phyloP scores from a whole-genome alignment of 2,797 vertebrate species.

The Austrolebias charrua region DNA sequence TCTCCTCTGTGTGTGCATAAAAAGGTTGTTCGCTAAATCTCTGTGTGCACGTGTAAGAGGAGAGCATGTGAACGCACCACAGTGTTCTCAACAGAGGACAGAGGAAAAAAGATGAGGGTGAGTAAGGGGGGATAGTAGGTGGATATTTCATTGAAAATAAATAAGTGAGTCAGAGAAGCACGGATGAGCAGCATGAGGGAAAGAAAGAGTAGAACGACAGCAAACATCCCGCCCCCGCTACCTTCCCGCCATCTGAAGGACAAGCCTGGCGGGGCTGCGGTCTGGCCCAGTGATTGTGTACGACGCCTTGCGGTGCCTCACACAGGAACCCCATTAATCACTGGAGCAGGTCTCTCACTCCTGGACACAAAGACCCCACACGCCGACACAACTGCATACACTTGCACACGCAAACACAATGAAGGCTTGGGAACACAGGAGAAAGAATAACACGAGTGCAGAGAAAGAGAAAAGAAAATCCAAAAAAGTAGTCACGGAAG shows the following conservation, averaged over 20 bases:
- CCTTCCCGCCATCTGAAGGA: constrained; percentile 79
- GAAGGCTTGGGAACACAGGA: constrained; percentile 24
- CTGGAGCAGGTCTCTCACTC: constrained; percentile 77
- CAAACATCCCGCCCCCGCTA: constrained; percentile 26
- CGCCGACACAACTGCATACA: constrained; percentile 56
- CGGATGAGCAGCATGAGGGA: constrained; percentile 64
- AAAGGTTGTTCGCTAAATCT: constrained; percentile 20
- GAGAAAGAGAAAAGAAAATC: constrained; percentile 33
- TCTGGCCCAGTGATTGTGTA: constrained; percentile 79
- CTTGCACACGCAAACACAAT: constrained; percentile 60
- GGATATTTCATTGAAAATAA: constrained; percentile 41
- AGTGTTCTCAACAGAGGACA: constrained; percentile 57
- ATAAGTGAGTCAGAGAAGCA: constrained; percentile 34
- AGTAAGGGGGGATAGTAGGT: constrained; percentile 36
- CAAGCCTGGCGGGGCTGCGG: constrained; percentile 76
- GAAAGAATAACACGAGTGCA: constrained; percentile 12
- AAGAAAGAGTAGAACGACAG: constrained; percentile 60
- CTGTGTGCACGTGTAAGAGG: constrained; percentile 32
- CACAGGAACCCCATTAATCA: constrained; percentile 84
- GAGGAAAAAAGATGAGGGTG: constrained; percentile 32
- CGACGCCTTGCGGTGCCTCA: constrained; percentile 76
- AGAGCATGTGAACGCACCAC: constrained; percentile 36
- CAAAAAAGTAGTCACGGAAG: constrained; percentile 56
- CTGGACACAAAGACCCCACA: constrained; percentile 79
- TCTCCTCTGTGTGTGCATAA: constrained; percentile 18